These are phyloP conservation scores for Aphis gossypii DNA, from an alignment of 1,140 invertebrate species.

Conservation along the genomic window DNA sequence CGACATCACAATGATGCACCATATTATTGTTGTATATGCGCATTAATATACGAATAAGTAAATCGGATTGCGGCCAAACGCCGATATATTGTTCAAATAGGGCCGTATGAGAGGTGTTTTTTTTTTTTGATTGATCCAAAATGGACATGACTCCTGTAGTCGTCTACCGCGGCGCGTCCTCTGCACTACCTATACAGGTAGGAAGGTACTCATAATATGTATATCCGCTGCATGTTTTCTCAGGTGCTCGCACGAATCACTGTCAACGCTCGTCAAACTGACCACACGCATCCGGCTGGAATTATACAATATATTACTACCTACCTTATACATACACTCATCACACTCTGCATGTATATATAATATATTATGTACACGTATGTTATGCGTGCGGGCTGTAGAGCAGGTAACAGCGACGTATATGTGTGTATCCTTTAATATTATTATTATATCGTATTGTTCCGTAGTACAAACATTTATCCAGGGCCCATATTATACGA, in stretches of 20 bases:
- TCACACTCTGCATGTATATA: not conserved
- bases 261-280: conserved; percentile 51
- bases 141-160: conserved; percentile 41
- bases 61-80: conserved; percentile 4
- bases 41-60: not conserved
- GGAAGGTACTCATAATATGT: not conserved
- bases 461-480: conserved; percentile 48
- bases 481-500: not conserved
- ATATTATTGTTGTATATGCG: not conserved
- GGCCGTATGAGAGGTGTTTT: not conserved
- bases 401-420: not conserved
- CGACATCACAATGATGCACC: not conserved
- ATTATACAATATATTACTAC: not conserved
- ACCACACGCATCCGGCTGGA: conserved; percentile 55
- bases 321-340: not conserved
- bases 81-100: not conserved
- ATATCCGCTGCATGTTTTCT: conserved; percentile 12
- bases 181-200: too few relatives aligned
- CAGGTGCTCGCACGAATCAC: conserved; percentile 41
- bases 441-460: not conserved
- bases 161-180: not conserved
- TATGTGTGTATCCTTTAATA: not conserved
- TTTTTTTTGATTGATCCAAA: conserved; percentile 40
- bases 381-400: not conserved
- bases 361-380: not conserved